Percentiles rank a stretch among this genome's conserved stretches.
Conservation (phyloP, 37 sponge, comb jelly and placozoan genomes). For the Chondrilla cf. caribensis region DNA sequence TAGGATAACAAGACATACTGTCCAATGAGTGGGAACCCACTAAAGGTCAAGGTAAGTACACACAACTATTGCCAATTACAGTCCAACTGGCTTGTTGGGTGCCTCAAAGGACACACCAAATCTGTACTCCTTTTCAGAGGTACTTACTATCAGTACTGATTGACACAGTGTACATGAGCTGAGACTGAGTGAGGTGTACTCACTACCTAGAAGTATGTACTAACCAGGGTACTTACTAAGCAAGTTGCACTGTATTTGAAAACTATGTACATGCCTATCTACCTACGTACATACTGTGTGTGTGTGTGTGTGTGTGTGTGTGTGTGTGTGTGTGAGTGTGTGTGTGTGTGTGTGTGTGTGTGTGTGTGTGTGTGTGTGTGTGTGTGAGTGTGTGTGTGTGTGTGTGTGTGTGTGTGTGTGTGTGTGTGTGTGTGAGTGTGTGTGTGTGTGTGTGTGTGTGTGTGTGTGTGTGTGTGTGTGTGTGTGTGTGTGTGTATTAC, state of each 20-base stretch:
- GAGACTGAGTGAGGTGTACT: too few relatives aligned
- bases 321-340: slow-evolving; percentile 5
- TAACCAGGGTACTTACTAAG: neutral
- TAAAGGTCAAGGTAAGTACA: too few relatives aligned
- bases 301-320: slow-evolving; percentile 16
- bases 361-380: slow-evolving; percentile 20
- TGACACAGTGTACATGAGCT: too few relatives aligned
- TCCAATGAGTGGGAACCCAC: too few relatives aligned
- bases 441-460: slow-evolving; percentile 13
- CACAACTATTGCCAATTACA: too few relatives aligned
- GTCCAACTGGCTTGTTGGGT: too few relatives aligned
- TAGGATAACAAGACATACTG: too few relatives aligned
- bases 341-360: slow-evolving; percentile 22
- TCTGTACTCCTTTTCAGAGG: too few relatives aligned
- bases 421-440: slow-evolving; percentile 13
- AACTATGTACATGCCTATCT: neutral
- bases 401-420: slow-evolving; percentile 17
- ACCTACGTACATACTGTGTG: neutral
- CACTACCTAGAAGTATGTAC: too few relatives aligned
- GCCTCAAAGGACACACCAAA: too few relatives aligned
- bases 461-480: slow-evolving; percentile 28
- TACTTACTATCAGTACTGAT: too few relatives aligned
- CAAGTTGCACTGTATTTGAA: too few relatives aligned
- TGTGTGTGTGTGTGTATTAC: neutral
- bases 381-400: neutral